Evolutionary conservation across 2,113 vertebrate species (phyloP), one percentile per base, ranked within the genome.

Genomic region (Etheostoma cragini): DNA sequence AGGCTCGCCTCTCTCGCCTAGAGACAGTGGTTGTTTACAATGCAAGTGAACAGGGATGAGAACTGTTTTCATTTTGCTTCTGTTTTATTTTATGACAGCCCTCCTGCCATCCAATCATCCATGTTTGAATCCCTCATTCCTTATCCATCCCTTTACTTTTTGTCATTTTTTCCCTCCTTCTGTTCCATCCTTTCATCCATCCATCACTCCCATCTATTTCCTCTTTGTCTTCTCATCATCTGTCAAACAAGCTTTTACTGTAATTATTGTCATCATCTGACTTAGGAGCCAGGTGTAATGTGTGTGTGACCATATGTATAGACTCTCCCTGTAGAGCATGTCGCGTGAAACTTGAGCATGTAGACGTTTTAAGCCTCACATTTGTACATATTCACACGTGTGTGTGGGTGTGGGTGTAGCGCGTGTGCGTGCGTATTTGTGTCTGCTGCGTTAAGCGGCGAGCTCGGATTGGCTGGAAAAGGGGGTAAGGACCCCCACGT

Each of bases 401-500:
- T 86, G 91, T 81, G 77, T 78, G 61, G 58, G 70, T 10, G 65
- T 35, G 80, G 76, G 69, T 71, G 82, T 70, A 79, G 57, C 35
- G 22, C 13, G 24, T 53, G 47, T 35, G 78, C 81, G 85, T 35
- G 78, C 80, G 85, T 83, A 64, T 84, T 65, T 64, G 61, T 84
- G 76, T 80, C 69, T 72, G 87, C 83, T 76, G 77, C 30, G 49
- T 78, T 87, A 87, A 82, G 86, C 60, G 58, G 80, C 82, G 68
- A 50, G 65, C 71, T 69, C 46, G 53, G 83, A 94, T 94, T 94
- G 93, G 94, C 63, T 84, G 62, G 47, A 87, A 92, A 92, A 84
- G 88, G 92, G 89, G 94, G 91, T 89, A 93, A 92, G 93, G 84
- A 90, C 83, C 88, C 84, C 92, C 93, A 94, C 91, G 93, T 95